A percentile compares a stretch with the other conserved stretches of the same genome.
These are phyloP conservation scores for Coendou prehensilis DNA, from an alignment of 2,797 vertebrate species.

Conservation along the genomic window DNA sequence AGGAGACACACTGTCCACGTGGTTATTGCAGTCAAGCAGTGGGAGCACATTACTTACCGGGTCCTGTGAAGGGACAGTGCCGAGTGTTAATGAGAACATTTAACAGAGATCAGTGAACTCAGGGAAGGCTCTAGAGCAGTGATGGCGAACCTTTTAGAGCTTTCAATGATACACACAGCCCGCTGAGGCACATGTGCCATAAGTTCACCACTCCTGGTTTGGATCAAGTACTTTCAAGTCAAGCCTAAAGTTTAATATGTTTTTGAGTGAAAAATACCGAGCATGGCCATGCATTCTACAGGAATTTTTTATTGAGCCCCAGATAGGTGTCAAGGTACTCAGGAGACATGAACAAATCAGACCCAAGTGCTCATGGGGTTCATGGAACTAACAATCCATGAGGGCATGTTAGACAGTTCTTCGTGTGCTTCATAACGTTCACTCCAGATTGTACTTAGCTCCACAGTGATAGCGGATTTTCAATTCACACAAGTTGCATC, in stretches of 20 bases:
- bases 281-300: neutral
- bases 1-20: neutral
- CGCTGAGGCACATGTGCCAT: neutral
- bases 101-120: neutral
- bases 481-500: neutral
- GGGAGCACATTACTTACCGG: neutral
- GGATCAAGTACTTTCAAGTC: neutral
- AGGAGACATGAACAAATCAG: neutral
- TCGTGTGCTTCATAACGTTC: neutral
- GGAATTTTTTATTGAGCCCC: neutral
- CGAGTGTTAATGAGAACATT: neutral
- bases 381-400: neutral
- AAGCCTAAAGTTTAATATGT: slow-evolving; percentile 4
- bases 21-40: neutral
- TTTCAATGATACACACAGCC: neutral
- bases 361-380: neutral
- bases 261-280: slow-evolving; percentile 9
- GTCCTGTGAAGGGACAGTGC: neutral
- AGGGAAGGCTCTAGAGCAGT: neutral
- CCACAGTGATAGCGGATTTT: neutral
- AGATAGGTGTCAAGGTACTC: neutral
- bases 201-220: neutral
- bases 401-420: neutral
- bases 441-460: neutral
- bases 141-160: neutral